Evolutionary conservation across 1,140 invertebrate genomes (phyloP).

Genomic region (Cydia strobilella): DNA sequence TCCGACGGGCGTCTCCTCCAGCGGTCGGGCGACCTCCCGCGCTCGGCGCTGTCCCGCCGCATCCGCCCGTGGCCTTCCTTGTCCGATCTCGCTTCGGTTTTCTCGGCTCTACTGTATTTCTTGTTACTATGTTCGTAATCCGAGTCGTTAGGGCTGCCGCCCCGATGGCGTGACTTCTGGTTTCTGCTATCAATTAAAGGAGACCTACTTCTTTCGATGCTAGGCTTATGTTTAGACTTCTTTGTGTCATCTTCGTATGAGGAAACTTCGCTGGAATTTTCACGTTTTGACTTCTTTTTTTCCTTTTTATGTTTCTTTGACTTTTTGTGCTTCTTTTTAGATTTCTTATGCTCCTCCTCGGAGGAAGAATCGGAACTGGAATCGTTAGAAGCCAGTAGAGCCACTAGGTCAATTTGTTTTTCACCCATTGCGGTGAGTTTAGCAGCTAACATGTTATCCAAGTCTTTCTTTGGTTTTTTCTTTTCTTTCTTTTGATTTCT

Average conservation of each 20-base stretch:
- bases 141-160: not conserved
- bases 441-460: conserved; percentile 80
- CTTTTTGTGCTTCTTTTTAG: conserved; percentile 68
- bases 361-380: conserved; percentile 77
- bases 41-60: conserved; percentile 19
- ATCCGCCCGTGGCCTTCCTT: not conserved
- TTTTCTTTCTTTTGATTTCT: conserved; percentile 78
- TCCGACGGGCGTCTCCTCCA: not conserved
- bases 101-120: not conserved
- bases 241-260: conserved; percentile 32
- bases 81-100: not conserved
- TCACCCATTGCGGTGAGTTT: conserved; percentile 79
- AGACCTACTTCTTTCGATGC: not conserved
- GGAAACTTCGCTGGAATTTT: conserved; percentile 36
- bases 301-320: conserved; percentile 49
- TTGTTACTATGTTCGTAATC: not conserved
- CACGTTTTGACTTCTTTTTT: conserved; percentile 42
- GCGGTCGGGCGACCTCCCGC: not conserved
- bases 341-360: conserved; percentile 73
- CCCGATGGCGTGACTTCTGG: not conserved
- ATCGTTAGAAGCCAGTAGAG: conserved; percentile 65
- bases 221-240: conserved; percentile 14
- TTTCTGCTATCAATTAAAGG: not conserved
- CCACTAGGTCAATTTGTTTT: conserved; percentile 67
- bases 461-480: conserved; percentile 79